A percentile compares a stretch with the other conserved stretches of the same genome.
Conservation (phyloP, 2,888 invertebrate species). For the Trypoxylon attenuatum region DNA sequence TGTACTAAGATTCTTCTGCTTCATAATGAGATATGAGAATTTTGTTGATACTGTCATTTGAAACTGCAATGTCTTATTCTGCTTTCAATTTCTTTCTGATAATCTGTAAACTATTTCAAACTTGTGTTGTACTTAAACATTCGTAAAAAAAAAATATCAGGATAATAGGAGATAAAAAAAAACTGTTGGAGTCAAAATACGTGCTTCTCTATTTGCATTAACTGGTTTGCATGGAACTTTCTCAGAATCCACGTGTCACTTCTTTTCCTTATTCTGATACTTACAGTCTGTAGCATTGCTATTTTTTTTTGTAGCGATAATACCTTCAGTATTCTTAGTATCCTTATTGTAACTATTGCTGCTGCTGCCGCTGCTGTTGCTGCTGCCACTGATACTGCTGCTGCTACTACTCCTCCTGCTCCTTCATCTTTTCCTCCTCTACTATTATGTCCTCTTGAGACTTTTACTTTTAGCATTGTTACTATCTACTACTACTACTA, state of each 20-base stretch:
- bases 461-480: too few species aligned
- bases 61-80: conserved; percentile 51
- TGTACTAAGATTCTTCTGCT: conserved; percentile 53
- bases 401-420: too few species aligned
- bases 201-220: conserved; percentile 45
- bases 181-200: conserved; percentile 24
- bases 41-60: conserved; percentile 47
- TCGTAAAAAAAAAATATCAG: conserved; percentile 16
- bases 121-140: conserved; percentile 46
- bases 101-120: conserved; percentile 23
- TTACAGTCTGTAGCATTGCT: conserved; percentile 14
- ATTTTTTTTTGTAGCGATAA: conserved; percentile 35
- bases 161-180: too few species aligned
- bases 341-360: conserved; percentile 26
- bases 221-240: conserved; percentile 37
- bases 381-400: too few species aligned
- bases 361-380: too few species aligned
- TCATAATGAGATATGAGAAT: conserved; percentile 45
- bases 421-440: too few species aligned
- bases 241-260: conserved; percentile 29
- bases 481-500: too few species aligned
- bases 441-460: too few species aligned
- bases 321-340: too few species aligned
- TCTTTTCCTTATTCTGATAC: conserved; percentile 28
- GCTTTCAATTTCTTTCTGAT: conserved; percentile 29